Evolutionary conservation across 2,888 invertebrate genomes (phyloP).

Genomic region (Netelia fuscicornis): DNA sequence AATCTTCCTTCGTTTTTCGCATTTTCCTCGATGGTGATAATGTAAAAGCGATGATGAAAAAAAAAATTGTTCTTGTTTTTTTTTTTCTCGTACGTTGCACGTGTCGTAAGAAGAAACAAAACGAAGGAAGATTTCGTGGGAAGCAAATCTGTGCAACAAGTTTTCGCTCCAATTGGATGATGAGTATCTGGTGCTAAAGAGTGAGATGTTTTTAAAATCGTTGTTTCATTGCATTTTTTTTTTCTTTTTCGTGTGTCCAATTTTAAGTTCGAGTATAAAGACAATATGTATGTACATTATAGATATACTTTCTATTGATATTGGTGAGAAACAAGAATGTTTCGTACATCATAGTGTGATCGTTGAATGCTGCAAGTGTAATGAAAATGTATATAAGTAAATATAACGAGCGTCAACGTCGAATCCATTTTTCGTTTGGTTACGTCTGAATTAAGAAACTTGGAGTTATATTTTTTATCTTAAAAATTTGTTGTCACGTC

Average conservation of each 20-base stretch:
- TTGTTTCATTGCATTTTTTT: slow-evolving; percentile 20
- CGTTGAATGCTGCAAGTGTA: slow-evolving; percentile 63
- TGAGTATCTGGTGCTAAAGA: slow-evolving; percentile 57
- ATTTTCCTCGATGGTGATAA: slow-evolving; percentile 12
- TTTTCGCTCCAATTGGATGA: slow-evolving; percentile 45
- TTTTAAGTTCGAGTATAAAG: slow-evolving; percentile 6
- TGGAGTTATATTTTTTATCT: neutral
- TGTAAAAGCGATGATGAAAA: neutral
- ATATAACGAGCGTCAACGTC: slow-evolving; percentile 35
- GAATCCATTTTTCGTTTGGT: slow-evolving; percentile 31
- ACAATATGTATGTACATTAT: slow-evolving; percentile 13
- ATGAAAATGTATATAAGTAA: slow-evolving; percentile 52
- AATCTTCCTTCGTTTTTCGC: slow-evolving; percentile 51
- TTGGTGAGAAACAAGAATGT: slow-evolving; percentile 11
- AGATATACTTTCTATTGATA: slow-evolving; percentile 13
- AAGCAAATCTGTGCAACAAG: slow-evolving; percentile 50
- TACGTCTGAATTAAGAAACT: neutral
- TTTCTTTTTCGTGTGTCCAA: slow-evolving; percentile 44
- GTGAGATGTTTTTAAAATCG: slow-evolving; percentile 37
- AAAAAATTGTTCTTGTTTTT: neutral
- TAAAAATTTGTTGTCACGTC: neutral
- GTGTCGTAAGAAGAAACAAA: slow-evolving; percentile 2
- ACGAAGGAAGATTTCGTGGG: slow-evolving; percentile 55
- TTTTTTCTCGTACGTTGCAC: neutral
- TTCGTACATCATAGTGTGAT: slow-evolving; percentile 50